Conservation (phyloP, 2,888 invertebrate genomes). For the Dryadula phaetusa region DNA sequence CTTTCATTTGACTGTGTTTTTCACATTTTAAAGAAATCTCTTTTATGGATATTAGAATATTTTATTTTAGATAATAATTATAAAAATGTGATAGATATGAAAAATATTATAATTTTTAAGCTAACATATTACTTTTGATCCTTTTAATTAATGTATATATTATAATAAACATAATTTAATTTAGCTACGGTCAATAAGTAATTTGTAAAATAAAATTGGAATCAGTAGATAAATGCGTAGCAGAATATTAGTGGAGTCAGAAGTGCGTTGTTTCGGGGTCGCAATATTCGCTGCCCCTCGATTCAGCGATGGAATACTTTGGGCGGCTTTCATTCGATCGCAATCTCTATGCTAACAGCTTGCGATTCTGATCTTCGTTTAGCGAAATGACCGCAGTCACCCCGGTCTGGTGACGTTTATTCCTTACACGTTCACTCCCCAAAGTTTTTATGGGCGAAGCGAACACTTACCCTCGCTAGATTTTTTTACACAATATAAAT, state of each 20-base stretch:
- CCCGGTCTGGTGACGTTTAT: conserved; percentile 78
- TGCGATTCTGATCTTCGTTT: conserved; percentile 85
- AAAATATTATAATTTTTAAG: neutral
- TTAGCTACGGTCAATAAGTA: conserved; percentile 4
- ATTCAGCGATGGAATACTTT: conserved; percentile 80
- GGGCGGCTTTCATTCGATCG: conserved; percentile 81
- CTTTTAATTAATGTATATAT: neutral
- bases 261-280: conserved; percentile 74
- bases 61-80: neutral
- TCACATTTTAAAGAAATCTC: conserved; percentile 51
- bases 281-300: conserved; percentile 79
- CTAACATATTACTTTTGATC: conserved; percentile 2
- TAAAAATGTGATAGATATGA: neutral
- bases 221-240: conserved; percentile 70
- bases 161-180: neutral
- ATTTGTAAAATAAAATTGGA: conserved; percentile 62
- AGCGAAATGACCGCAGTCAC: conserved; percentile 84
- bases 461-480: conserved; percentile 70
- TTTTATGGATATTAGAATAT: neutral
- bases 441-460: conserved; percentile 78
- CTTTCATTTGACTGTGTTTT: conserved; percentile 60
- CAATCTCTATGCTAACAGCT: conserved; percentile 85
- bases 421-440: conserved; percentile 81
- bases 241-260: conserved; percentile 74
- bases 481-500: conserved; percentile 66